These are phyloP conservation scores for Scopus umbretta DNA, from an alignment of 2,113 vertebrate genomes.

Conservation along the genomic window DNA sequence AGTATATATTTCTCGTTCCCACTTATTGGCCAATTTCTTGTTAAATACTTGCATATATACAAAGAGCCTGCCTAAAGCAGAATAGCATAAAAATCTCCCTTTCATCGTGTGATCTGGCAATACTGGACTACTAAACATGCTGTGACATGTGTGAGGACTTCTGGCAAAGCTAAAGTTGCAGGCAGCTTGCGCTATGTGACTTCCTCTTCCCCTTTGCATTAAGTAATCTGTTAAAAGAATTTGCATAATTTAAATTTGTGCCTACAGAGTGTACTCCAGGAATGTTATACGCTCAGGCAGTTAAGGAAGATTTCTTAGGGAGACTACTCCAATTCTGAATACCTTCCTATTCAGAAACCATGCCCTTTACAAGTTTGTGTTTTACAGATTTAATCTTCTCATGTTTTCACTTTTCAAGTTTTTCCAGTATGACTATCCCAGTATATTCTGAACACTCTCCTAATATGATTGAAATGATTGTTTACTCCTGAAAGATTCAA, in stretches of 20 bases:
- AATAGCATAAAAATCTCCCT: not conserved
- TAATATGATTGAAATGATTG: not conserved
- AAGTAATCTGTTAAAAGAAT: not conserved
- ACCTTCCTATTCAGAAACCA: not conserved
- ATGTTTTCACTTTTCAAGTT: not conserved
- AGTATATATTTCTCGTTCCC: not conserved
- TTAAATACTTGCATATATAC: not conserved
- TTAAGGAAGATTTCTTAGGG: not conserved
- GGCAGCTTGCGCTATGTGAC: not conserved
- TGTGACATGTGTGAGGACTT: not conserved
- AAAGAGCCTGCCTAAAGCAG: not conserved
- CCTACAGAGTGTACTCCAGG: not conserved
- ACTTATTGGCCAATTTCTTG: not conserved
- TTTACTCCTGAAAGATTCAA: not conserved
- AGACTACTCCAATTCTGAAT: not conserved
- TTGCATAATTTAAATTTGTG: not conserved
- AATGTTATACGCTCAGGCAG: not conserved
- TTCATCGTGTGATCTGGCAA: not conserved
- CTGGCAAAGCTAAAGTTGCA: not conserved
- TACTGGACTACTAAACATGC: not conserved
- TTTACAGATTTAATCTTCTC: not conserved
- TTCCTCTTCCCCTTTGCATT: not conserved
- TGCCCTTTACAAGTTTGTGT: not conserved
- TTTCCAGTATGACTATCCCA: not conserved
- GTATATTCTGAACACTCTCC: not conserved